Base-by-base conservation (phyloP, 53 echinoderm and acorn worm genomes). In the Actinopyga echinites region DNA sequence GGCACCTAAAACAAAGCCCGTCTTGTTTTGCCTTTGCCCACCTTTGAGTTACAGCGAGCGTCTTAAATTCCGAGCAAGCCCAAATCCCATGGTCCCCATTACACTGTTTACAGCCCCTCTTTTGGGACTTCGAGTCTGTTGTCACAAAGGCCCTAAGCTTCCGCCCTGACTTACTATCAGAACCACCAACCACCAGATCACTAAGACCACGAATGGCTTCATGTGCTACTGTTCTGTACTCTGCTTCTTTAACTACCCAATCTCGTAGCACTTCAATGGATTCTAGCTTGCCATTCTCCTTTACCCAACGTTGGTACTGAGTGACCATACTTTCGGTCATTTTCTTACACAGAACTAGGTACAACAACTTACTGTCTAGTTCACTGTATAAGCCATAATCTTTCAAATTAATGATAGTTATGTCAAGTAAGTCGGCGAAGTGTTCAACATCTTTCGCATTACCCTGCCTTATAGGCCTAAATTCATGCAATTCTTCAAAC, bases 391-490 rank as follows among this genome's bases (percentile, higher is more conserved):
- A 30, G 26, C 65, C 66, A 22, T 65, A 21, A 21, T 83, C 83
- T 23, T 83, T 83, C 19, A 66, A 3, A 40, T 83, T 83, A 20
- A 66, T 43, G 15, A 83, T 45, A n/a, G 66, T 64, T 36, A 83
- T 65, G 49, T 66, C 66, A 23, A 83, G 8, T 43, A 83, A 32
- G 30, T 83, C 83, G 9, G 83, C 83, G 29, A 83, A 83, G 13
- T 65, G 66, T 5, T 66, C 83, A 11, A 83, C 23, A 40, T 83
- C 83, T 29, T 44, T 65, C 19, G 42, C 6, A 42, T 83, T 64
- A 6, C 83, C 83, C 11, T 65, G 38, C 22, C 83, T 21, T 21
- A 83, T 83, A 13, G 83, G 64, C 15, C 24, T 40, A 25, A 83
- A 83, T 10, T 42, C 37, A 22, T 83, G 62, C 12, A 83, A 6